Conservation (phyloP, 2,888 invertebrate species). For the Drosophila rubida region DNA sequence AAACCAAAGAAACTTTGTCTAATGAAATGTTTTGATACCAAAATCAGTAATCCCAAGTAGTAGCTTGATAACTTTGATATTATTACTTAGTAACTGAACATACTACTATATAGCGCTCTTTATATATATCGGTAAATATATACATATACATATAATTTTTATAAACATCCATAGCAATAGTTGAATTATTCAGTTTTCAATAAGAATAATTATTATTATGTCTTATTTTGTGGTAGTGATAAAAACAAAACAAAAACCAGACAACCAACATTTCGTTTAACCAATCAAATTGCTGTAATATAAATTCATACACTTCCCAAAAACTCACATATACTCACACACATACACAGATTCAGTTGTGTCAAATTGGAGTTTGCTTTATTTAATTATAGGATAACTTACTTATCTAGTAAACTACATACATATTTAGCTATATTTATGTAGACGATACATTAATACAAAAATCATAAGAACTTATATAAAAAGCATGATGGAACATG, state of each 20-base stretch:
- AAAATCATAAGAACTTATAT: constrained; percentile 25
- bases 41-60: constrained; percentile 60
- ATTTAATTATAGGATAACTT: constrained; percentile 60
- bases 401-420: constrained; percentile 37
- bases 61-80: constrained; percentile 70
- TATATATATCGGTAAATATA: constrained; percentile 63
- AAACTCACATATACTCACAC: constrained; percentile 17
- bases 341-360: constrained; percentile 35
- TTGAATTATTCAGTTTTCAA: constrained; percentile 48
- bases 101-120: constrained; percentile 45
- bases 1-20: constrained; percentile 22
- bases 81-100: constrained; percentile 50
- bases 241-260: constrained; percentile 3
- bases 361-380: constrained; percentile 41
- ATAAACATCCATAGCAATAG: constrained; percentile 39
- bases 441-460: constrained; percentile 41
- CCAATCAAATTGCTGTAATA: constrained; percentile 48
- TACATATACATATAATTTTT: constrained; percentile 66
- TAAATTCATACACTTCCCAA: constrained; percentile 33
- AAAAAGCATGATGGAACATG: constrained; percentile 73
- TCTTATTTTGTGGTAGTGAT: constrained; percentile 57
- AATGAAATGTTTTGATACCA: constrained; percentile 66
- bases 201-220: constrained; percentile 24
- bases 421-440: constrained; percentile 42
- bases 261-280: constrained; percentile 18